Conservation (phyloP, 2,113 vertebrate species). For the Lamprotornis superbus region DNA sequence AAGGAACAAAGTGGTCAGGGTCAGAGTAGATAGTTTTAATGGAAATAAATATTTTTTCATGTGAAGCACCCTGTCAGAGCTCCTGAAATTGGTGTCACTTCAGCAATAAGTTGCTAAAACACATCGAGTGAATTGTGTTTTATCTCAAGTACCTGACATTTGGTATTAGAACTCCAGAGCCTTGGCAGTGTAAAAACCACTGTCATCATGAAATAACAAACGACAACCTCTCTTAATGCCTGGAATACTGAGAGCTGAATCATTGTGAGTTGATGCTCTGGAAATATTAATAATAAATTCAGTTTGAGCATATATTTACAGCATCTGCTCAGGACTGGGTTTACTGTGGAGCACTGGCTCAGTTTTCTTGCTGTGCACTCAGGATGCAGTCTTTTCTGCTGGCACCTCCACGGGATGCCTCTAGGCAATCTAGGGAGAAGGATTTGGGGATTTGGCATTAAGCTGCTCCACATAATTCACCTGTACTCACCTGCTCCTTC, state of each 20-base stretch:
- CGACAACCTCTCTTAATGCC: neutral
- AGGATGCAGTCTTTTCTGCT: neutral
- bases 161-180: neutral
- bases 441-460: neutral
- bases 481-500: neutral
- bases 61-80: neutral
- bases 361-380: neutral
- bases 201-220: neutral
- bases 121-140: neutral
- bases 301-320: neutral
- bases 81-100: neutral
- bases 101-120: neutral
- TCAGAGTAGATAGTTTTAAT: neutral
- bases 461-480: neutral
- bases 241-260: neutral
- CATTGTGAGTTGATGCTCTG: rapidly evolving
- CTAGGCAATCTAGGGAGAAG: neutral
- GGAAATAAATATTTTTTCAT: neutral
- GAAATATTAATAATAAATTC: neutral
- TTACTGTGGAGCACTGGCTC: neutral
- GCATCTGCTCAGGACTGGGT: neutral
- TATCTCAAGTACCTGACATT: neutral
- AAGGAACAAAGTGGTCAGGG: neutral
- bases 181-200: neutral
- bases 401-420: neutral